phyloP scores from a whole-genome alignment of 2,888 invertebrate genomes.

The Eristalinus aeneus region DNA sequence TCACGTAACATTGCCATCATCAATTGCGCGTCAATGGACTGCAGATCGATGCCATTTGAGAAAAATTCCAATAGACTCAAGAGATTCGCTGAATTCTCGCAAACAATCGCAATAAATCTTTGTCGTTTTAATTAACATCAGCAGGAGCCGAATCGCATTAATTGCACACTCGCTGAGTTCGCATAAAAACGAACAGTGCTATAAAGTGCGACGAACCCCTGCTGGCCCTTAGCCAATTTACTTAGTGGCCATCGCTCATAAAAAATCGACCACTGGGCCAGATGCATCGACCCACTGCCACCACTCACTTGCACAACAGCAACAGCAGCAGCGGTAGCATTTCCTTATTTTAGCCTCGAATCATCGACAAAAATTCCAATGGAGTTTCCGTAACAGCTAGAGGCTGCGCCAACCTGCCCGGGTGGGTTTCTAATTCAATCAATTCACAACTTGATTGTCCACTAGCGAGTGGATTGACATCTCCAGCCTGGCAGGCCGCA shows the following conservation, averaged over 20 bases:
- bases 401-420: slow-evolving; percentile 26
- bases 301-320: background rate
- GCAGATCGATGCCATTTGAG: too few relatives aligned
- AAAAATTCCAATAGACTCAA: too few relatives aligned
- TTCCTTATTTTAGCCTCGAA: slow-evolving; percentile 60
- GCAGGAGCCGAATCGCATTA: background rate
- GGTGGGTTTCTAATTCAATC: slow-evolving; percentile 39
- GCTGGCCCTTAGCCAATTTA: slow-evolving; percentile 11
- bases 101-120: background rate
- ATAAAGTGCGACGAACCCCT: background rate
- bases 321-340: slow-evolving; percentile 8
- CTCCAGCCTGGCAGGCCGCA: background rate
- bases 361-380: slow-evolving; percentile 46
- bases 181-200: background rate
- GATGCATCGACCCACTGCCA: background rate
- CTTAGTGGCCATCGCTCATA: slow-evolving; percentile 14
- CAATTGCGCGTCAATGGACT: too few relatives aligned
- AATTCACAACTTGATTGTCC: slow-evolving; percentile 51
- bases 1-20: too few relatives aligned
- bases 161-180: background rate
- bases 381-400: slow-evolving; percentile 52
- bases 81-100: background rate
- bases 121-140: background rate
- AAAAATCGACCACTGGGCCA: slow-evolving; percentile 19
- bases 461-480: slow-evolving; percentile 39